Base-by-base conservation (phyloP, 2,888 invertebrate species). In the Ormyrus labotus region DNA sequence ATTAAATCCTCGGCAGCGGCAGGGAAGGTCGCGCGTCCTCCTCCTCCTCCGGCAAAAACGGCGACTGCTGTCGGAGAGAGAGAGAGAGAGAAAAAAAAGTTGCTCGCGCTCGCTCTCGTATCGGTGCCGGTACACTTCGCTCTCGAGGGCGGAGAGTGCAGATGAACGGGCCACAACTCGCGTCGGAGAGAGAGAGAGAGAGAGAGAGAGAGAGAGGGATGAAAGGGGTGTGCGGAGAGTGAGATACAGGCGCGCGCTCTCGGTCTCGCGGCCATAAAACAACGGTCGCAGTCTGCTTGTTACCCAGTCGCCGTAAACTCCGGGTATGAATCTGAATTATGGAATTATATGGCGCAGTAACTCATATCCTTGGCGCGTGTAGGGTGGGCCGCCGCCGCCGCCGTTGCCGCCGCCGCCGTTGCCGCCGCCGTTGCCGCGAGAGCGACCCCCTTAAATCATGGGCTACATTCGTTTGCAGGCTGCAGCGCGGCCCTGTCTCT, bases 261-360 rank as follows among this genome's bases (percentile, higher is more conserved):
- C 65, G 80, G 74, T 82, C 67, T 77, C 73, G 34, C 34, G 83
- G 84, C 82, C 86, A 86, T 87, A 87, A 87, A 87, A 87, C 87
- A 87, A 86, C 86, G 85, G 84, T 85, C 86, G 85, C 86, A 87
- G 87, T 87, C 87, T 87, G 87, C 87, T 87, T 86, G 87, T 86
- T 86, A 87, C 85, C 85, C 87, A 86, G 86, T 84, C 87, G 85
- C 87, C 87, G 86, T 87, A 87, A 87, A 87, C 87, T 87, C 87
- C 83, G 87, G 85, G 86, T 87, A 87, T 87, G 87, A 87, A 87
- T 87, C 87, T 87, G 87, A 87, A 87, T 87, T 87, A 87, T 87
- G 87, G 87, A 87, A 87, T 87, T 87, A 87, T 87, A 87, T 86
- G 87, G 86, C 86, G 87, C 86, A 86, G 85, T 87, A 87, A 87